Conservation (phyloP, 2,113 vertebrate genomes). For the Origma solitaria region DNA sequence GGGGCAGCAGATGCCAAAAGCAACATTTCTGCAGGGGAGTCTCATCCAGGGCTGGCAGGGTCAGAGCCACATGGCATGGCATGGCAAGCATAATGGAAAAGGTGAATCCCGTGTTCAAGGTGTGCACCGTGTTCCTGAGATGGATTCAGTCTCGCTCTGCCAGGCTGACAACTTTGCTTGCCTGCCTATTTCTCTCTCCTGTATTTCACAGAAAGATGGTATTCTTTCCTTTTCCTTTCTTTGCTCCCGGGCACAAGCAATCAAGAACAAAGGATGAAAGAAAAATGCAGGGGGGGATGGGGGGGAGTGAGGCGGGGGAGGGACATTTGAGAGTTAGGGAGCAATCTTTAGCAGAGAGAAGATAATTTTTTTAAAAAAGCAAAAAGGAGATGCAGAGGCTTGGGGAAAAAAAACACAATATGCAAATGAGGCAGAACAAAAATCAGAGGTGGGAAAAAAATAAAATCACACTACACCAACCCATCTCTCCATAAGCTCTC, state of each 20-base stretch:
- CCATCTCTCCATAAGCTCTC: background rate
- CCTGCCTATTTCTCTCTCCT: constrained; percentile 27
- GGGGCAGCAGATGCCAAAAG: background rate
- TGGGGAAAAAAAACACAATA: constrained; percentile 41
- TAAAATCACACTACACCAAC: constrained; percentile 20
- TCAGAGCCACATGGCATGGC: background rate
- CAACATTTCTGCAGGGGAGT: background rate
- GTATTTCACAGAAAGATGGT: constrained; percentile 56
- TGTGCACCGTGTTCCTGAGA: background rate
- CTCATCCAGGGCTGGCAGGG: background rate
- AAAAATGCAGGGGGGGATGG: constrained; percentile 8
- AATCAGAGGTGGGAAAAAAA: constrained; percentile 26
- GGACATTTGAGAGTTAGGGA: constrained; percentile 60
- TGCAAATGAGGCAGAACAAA: constrained; percentile 61
- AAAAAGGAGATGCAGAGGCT: constrained; percentile 55
- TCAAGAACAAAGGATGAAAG: constrained; percentile 67
- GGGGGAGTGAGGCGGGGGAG: constrained; percentile 2
- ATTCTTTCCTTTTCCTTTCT: constrained; percentile 57
- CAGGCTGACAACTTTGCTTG: constrained; percentile 57
- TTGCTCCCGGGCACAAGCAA: constrained; percentile 63
- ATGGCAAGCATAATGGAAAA: background rate
- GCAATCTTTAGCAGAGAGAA: constrained; percentile 46
- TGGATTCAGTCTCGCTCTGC: constrained; percentile 29
- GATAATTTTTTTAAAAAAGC: background rate
- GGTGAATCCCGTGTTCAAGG: background rate